phyloP scores from a whole-genome alignment of 2,888 invertebrate species.

The Erebia palarica region DNA sequence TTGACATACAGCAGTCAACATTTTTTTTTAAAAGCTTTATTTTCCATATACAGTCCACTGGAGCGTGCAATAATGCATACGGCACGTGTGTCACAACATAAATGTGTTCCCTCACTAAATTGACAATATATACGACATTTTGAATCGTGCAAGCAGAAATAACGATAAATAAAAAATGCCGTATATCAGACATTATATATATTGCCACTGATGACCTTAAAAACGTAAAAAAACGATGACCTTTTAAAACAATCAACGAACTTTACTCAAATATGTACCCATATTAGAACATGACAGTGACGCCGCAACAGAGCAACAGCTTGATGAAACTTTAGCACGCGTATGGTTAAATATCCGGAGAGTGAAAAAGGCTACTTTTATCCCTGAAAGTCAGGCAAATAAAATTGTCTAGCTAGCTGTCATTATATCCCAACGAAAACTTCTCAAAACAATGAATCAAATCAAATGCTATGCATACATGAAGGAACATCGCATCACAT shows the following conservation, averaged over 20 bases:
- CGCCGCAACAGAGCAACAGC: no score
- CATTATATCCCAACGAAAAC: neutral
- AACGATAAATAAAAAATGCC: constrained; percentile 1
- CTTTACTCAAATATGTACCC: no score
- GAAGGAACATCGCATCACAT: neutral
- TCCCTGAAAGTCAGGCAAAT: neutral
- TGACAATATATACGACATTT: constrained; percentile 12
- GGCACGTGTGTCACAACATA: constrained; percentile 30
- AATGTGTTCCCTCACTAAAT: constrained; percentile 23
- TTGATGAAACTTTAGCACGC: no score
- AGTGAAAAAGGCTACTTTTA: neutral
- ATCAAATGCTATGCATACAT: neutral
- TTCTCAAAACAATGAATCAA: neutral
- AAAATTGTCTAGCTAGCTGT: neutral
- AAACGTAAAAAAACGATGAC: no score
- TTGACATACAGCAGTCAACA: constrained; percentile 13
- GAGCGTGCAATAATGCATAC: constrained; percentile 30
- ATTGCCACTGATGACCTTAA: neutral
- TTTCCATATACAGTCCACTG: constrained; percentile 32
- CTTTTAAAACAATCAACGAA: no score
- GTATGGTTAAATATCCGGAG: no score
- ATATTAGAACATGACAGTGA: no score
- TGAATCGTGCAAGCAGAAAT: neutral
- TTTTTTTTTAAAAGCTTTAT: constrained; percentile 31
- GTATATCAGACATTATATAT: neutral